Conservation (phyloP, 2,888 invertebrate genomes). For the Eupelmus urozonus region DNA sequence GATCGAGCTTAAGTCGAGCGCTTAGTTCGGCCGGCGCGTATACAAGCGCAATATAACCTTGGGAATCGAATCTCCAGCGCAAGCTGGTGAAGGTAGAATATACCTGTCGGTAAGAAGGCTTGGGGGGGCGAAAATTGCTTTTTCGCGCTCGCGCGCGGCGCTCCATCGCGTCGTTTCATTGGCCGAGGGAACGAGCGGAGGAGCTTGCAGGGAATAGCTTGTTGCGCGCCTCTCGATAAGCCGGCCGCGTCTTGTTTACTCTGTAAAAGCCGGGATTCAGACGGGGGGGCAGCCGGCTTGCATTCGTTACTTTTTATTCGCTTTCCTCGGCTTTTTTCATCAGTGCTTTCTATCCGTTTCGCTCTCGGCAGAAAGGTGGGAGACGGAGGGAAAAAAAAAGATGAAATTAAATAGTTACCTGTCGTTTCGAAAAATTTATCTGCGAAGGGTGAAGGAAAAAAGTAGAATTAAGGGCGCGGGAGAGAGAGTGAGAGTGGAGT, state of each 20-base stretch:
- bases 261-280: neutral
- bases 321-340: slow-evolving; percentile 1
- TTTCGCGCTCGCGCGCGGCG: neutral
- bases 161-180: slow-evolving; percentile 30
- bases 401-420: neutral
- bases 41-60: too few species aligned
- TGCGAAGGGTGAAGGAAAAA: neutral
- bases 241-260: slow-evolving; percentile 3
- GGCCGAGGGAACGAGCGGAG: neutral
- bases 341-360: neutral
- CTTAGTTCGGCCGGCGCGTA: too few species aligned
- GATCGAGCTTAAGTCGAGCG: too few species aligned
- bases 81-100: neutral
- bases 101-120: slow-evolving; percentile 29
- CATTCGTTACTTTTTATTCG: neutral
- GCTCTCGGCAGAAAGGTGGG: neutral
- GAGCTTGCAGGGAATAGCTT: slow-evolving; percentile 17
- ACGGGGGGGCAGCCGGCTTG: neutral
- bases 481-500: neutral
- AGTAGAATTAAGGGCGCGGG: neutral
- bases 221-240: slow-evolving; percentile 34
- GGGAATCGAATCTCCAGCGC: neutral
- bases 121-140: slow-evolving; percentile 41
- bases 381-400: neutral
- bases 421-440: too few species aligned